Evolutionary conservation across 2,888 invertebrate species (phyloP).

Genomic region (Sesamia inferens): DNA sequence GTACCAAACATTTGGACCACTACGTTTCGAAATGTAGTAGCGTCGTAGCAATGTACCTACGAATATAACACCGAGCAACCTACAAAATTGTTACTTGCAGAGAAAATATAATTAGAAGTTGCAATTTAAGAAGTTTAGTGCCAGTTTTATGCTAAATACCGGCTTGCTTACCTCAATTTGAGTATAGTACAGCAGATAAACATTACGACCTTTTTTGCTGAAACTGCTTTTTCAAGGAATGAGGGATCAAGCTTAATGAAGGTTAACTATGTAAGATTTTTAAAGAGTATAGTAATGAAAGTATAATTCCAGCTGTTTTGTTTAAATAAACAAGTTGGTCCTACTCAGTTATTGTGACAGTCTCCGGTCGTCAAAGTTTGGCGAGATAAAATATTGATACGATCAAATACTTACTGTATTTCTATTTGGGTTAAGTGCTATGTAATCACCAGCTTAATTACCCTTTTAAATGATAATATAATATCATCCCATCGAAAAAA

Average conservation of each 20-base stretch:
- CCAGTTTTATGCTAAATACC: slow-evolving; percentile 26
- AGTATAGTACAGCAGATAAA: slow-evolving; percentile 32
- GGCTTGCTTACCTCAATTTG: slow-evolving; percentile 25
- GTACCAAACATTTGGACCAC: slow-evolving; percentile 20
- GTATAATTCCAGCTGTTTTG: background rate
- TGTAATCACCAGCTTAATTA: background rate
- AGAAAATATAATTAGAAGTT: slow-evolving; percentile 2
- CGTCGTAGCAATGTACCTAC: background rate
- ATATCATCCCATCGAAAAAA: background rate
- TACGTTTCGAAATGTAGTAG: background rate
- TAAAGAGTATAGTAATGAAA: background rate
- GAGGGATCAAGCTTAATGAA: slow-evolving; percentile 26
- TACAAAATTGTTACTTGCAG: slow-evolving; percentile 4
- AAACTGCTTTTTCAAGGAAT: slow-evolving; percentile 30
- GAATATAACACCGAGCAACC: background rate
- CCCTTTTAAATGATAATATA: background rate
- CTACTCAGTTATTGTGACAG: background rate
- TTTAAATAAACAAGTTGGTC: background rate
- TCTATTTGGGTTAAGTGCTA: background rate
- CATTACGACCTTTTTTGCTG: slow-evolving; percentile 40
- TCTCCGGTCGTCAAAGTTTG: background rate
- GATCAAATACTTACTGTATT: background rate
- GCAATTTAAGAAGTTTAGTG: slow-evolving; percentile 35
- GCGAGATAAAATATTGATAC: background rate
- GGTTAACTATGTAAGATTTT: slow-evolving; percentile 37